These are phyloP conservation scores for Virgularia gustaviana DNA, from an alignment of 92 coral and sea anemone genomes.

Conservation along the genomic window DNA sequence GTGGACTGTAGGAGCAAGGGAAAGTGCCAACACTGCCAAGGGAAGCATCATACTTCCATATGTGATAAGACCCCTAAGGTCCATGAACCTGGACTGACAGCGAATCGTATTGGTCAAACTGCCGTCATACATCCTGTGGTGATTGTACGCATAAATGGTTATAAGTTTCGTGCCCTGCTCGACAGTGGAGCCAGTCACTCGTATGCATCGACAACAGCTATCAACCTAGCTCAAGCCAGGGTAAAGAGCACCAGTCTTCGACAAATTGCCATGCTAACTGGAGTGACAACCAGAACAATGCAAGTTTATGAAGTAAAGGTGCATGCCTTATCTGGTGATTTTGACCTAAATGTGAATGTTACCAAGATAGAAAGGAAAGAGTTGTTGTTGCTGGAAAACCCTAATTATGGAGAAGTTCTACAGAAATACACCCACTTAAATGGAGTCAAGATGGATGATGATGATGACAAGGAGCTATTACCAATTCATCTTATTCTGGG, in stretches of 20 bases:
- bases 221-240: slow-evolving; percentile 53
- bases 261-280: slow-evolving; percentile 63
- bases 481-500: slow-evolving; percentile 59
- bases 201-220: slow-evolving; percentile 59
- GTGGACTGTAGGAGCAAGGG: no score
- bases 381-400: slow-evolving; percentile 44
- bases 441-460: slow-evolving; percentile 51
- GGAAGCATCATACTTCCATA: not conserved
- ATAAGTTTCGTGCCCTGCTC: slow-evolving; percentile 57
- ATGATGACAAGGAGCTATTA: slow-evolving; percentile 41
- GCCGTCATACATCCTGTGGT: not conserved
- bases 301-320: slow-evolving; percentile 54
- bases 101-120: not conserved
- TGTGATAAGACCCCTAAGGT: not conserved
- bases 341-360: slow-evolving; percentile 35
- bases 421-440: slow-evolving; percentile 21
- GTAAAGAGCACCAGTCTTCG: no score
- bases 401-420: slow-evolving; percentile 27
- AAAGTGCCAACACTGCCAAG: not conserved
- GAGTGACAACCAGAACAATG: slow-evolving; percentile 58
- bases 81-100: not conserved
- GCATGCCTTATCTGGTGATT: slow-evolving; percentile 19
- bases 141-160: slow-evolving; percentile 16
- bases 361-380: slow-evolving; percentile 54
- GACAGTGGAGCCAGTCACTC: slow-evolving; percentile 76